A percentile compares a stretch with the other conserved stretches of the same genome.
These are phyloP conservation scores for Sphaerophoria taeniata DNA, from an alignment of 2,888 invertebrate genomes.

Conservation along the genomic window DNA sequence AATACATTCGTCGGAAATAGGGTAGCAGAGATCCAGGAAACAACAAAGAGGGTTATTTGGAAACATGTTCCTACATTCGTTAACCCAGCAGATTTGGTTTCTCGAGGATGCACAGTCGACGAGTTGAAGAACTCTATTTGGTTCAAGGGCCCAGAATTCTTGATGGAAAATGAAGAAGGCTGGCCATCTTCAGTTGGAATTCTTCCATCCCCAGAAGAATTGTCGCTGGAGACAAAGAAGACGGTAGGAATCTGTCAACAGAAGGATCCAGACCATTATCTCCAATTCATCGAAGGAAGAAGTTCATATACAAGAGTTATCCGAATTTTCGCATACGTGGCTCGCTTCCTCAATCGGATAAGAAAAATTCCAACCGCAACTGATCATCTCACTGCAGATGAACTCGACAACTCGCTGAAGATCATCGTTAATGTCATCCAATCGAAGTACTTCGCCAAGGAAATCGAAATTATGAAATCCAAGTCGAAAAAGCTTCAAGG, in stretches of 20 bases:
- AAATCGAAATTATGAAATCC: not conserved
- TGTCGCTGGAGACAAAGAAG: slow-evolving; percentile 53
- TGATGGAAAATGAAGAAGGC: slow-evolving; percentile 13
- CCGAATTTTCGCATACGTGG: slow-evolving; percentile 7
- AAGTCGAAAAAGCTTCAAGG: not conserved
- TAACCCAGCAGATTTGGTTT: slow-evolving; percentile 62
- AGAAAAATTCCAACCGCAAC: not conserved
- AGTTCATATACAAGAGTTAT: not conserved
- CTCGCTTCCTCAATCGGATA: not conserved
- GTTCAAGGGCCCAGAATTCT: not conserved
- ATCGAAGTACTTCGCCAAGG: not conserved
- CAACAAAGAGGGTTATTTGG: slow-evolving; percentile 34
- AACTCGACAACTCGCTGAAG: not conserved
- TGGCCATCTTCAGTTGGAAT: not conserved
- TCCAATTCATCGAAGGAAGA: not conserved
- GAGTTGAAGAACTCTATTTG: not conserved
- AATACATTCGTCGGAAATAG: slow-evolving; percentile 66
- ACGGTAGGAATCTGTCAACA: not conserved
- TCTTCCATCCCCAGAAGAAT: slow-evolving; percentile 43
- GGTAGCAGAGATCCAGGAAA: slow-evolving; percentile 55
- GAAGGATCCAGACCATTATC: too few species aligned
- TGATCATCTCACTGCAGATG: not conserved
- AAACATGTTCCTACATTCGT: slow-evolving; percentile 44
- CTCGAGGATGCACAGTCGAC: slow-evolving; percentile 1
- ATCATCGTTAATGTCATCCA: not conserved